These are phyloP conservation scores for Enteromius afrohamiltoni DNA, from an alignment of 2,797 vertebrate genomes.

Conservation along the genomic window DNA sequence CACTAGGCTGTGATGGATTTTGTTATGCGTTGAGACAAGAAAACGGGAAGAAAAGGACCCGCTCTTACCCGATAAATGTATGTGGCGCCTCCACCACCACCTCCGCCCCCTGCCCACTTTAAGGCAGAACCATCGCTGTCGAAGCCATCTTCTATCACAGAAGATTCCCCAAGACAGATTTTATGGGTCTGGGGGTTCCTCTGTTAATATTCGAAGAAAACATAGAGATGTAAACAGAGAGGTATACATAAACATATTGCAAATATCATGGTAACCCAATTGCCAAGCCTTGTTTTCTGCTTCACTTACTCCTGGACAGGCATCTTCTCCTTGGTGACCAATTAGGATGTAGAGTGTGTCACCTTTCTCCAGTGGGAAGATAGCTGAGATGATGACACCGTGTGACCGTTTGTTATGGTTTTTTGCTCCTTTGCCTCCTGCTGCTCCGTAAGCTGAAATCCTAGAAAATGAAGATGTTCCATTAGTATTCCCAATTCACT, in stretches of 20 bases:
- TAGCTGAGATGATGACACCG: slow-evolving; percentile 87
- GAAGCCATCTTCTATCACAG: slow-evolving; percentile 83
- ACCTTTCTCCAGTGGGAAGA: slow-evolving; percentile 85
- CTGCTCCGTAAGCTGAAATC: slow-evolving; percentile 90
- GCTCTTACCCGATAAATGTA: slow-evolving; percentile 86
- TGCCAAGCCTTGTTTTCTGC: background rate
- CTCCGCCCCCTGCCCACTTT: slow-evolving; percentile 88
- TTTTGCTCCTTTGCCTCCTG: slow-evolving; percentile 89
- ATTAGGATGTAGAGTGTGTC: slow-evolving; percentile 87
- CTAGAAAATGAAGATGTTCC: slow-evolving; percentile 74
- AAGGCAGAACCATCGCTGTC: slow-evolving; percentile 63
- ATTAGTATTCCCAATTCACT: background rate
- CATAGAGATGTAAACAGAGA: background rate
- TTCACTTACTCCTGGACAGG: slow-evolving; percentile 87
- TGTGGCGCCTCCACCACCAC: slow-evolving; percentile 89
- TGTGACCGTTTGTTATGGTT: slow-evolving; percentile 89
- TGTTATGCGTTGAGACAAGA: slow-evolving; percentile 1
- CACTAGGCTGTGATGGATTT: background rate
- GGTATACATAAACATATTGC: background rate
- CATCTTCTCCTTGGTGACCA: slow-evolving; percentile 91
- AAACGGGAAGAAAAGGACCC: background rate
- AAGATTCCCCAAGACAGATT: slow-evolving; percentile 88
- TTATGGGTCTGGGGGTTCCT: slow-evolving; percentile 82
- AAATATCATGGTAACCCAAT: background rate
- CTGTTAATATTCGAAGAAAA: slow-evolving; percentile 63